Base-by-base conservation (phyloP, 2,113 vertebrate species). In the Mustela nigripes region DNA sequence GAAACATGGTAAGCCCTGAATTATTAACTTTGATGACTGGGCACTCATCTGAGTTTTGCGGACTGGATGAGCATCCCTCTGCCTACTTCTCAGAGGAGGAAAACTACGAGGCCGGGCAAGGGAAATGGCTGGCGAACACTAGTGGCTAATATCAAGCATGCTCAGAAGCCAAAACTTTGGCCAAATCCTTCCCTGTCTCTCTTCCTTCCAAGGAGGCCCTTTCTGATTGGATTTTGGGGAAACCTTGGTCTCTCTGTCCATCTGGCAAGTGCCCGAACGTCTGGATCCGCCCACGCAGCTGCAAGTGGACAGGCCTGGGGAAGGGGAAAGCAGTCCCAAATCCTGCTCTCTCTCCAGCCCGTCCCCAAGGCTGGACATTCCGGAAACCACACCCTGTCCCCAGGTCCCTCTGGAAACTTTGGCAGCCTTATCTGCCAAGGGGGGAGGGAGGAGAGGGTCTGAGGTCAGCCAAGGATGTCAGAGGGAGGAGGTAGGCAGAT, bases 301-400 rank as follows among this genome's bases (percentile, higher is more conserved):
- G 81, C 48, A 39, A 95, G 60, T 69, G 79, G 71, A 76, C 56
- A 96, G 76, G 89, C 69, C 36, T 48, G 45, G 67, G 36, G 60
- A 39, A 39, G 76, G 69, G 65, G 56, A 84, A 36, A 96, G 28
- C 18, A 96, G 71, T 79, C 60, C 78, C 11, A 22, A 22, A 71
- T 80, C 67, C 65, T 90, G 42, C 33, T 83, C 42, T 91, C 56
- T 69, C 42, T 95, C 85, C 96, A 97, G 82, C 31, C 39, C 53
- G 19, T 96, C 95, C 95, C 96, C 88, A 88, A 31, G 94, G 83
- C 95, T 96, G 95, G 97, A 98, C 89, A 85, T 94, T 95, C 93
- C 7, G 2, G 88, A 97, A 97, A 88, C 76, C 97, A 94, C 97
- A 93, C 97, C 98, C 97, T 96, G 85, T 97, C 97, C 97, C 97